Evolutionary conservation across 1,140 invertebrate species (phyloP), one percentile per base, ranked within the genome.

Genomic region (Zaprionus vittiger): DNA sequence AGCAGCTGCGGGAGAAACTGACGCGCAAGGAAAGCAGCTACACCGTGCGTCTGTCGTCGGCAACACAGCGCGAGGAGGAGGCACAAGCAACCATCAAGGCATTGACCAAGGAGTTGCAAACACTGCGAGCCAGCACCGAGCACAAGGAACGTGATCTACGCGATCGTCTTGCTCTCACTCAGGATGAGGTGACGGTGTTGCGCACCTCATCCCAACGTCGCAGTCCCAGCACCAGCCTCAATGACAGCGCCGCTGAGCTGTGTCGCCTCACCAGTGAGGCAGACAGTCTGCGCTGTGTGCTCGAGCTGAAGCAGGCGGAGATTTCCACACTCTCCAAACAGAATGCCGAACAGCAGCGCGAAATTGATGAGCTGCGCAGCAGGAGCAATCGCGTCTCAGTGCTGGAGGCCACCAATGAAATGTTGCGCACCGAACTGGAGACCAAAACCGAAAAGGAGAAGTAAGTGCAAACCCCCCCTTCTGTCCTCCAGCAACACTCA

Each of bases 281-380:
- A 0, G 95, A 96, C 63, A 97, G 96, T 1, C 91, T 97, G 56
- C 94, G 96, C 49, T 95, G 95, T 22, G 96, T 97, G 0, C 93
- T 97, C 6, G 96, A 97, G 60, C 86, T 97, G 22, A 96, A 96
- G 81, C 95, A 95, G 92, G 94, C 95, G 1, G 96, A 97, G 92
- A 94, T 96, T 75, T 94, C 95, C 0, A 94, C 95, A 1, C 92
- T 97, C 14, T 94, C 96, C 52, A 95, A 95, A 67, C 94, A 95
- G 22, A 94, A 95, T 47, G 95, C 95, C 6, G 94, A 95, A 75
- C 93, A 95, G 31, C 89, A 94, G 31, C 85, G 93, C 3, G 93
- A 94, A 11, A 94, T 94, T 20, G 94, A 95, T 12, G 94, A 95
- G 65, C 92, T 95, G 37, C 94, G 94, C 11, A 84, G 92, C 14